phyloP scores from a whole-genome alignment of 2,113 vertebrate genomes.

The Gasterosteus aculeatus region DNA sequence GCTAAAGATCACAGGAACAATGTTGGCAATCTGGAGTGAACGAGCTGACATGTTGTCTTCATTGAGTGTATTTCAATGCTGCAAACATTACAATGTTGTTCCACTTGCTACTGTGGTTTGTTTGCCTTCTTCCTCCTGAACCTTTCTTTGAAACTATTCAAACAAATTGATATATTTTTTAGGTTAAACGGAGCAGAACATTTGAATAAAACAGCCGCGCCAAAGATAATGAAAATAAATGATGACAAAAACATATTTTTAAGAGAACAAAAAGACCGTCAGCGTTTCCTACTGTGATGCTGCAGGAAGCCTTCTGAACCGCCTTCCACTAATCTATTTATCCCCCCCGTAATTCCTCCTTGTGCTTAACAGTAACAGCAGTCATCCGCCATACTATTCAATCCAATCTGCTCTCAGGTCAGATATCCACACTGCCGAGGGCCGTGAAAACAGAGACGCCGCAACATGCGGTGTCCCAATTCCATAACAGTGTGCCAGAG shows the following conservation, averaged over 20 bases:
- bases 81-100: background rate
- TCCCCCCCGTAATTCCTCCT: constrained; percentile 57
- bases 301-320: constrained; percentile 49
- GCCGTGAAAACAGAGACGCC: constrained; percentile 1
- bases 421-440: background rate
- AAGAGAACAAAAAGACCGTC: constrained; percentile 25
- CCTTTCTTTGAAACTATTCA: background rate
- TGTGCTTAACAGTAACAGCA: constrained; percentile 56
- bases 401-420: constrained; percentile 26
- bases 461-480: background rate
- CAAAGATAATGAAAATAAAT: background rate
- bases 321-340: constrained; percentile 70
- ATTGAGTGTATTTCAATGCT: constrained; percentile 1
- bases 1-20: constrained; percentile 58
- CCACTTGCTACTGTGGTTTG: background rate
- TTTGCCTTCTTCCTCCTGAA: constrained; percentile 6
- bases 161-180: background rate
- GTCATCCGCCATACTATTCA: constrained; percentile 43
- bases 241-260: background rate
- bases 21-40: constrained; percentile 54
- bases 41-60: constrained; percentile 10
- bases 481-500: background rate
- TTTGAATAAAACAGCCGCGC: constrained; percentile 18
- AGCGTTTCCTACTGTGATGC: constrained; percentile 34
- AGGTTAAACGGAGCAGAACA: constrained; percentile 8